Evolutionary conservation across 2,888 invertebrate genomes (phyloP).

Genomic region (Diaprepes abbreviatus): DNA sequence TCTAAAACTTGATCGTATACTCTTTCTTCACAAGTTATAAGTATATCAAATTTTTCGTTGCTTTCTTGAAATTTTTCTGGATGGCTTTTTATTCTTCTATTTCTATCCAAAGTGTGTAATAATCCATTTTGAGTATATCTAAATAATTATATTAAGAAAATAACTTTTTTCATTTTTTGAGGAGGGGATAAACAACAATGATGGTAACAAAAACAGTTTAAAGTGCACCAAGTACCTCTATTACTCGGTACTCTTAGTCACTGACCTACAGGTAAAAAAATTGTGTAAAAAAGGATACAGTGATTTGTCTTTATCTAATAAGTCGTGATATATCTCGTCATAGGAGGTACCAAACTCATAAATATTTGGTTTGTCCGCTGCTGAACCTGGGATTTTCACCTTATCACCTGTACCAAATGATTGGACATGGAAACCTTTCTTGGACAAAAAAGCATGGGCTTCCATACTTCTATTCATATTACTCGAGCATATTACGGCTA

Average conservation of each 20-base stretch:
- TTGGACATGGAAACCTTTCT: slow-evolving; percentile 95
- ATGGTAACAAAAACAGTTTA: too few relatives aligned
- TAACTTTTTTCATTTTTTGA: too few relatives aligned
- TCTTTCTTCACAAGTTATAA: slow-evolving; percentile 97
- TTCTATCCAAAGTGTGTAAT: slow-evolving; percentile 97
- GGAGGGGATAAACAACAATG: too few relatives aligned
- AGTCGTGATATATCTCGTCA: slow-evolving; percentile 95
- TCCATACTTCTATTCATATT: slow-evolving; percentile 99
- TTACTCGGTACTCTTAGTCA: too few relatives aligned
- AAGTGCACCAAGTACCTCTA: too few relatives aligned
- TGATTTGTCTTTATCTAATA: slow-evolving; percentile 89
- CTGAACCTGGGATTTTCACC: slow-evolving; percentile 96
- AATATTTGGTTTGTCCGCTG: slow-evolving; percentile 94
- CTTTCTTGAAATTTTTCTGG: slow-evolving; percentile 96
- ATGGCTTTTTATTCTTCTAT: slow-evolving; percentile 91
- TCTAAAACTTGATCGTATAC: slow-evolving; percentile 99
- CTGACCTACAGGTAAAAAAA: too few relatives aligned
- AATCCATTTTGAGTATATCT: slow-evolving; percentile 95
- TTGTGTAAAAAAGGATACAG: slow-evolving; percentile 74
- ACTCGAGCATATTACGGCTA: slow-evolving; percentile 98
- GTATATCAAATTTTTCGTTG: slow-evolving; percentile 92
- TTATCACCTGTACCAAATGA: slow-evolving; percentile 96
- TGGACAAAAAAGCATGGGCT: slow-evolving; percentile 96
- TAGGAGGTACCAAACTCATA: slow-evolving; percentile 97
- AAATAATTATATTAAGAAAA: slow-evolving; percentile 68